Base-by-base conservation (phyloP, 1,140 invertebrate genomes). In the Platyscapa corneri region DNA sequence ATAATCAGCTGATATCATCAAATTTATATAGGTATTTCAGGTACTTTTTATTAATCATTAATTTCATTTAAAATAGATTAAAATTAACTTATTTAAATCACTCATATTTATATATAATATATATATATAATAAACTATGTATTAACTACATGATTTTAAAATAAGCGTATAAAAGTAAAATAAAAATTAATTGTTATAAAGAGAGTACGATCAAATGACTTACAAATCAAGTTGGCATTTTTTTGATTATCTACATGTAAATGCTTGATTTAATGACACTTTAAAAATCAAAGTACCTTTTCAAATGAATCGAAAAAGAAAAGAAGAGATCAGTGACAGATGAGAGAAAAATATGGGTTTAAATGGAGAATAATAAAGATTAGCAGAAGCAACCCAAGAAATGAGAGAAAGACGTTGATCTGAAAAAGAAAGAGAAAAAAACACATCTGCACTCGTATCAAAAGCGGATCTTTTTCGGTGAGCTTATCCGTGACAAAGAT, bases 331-430 rank as follows among this genome's bases (percentile, higher is more conserved):
- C 49, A 37, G 76, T 20, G 46, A 70, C 37, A 75, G 53, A 46
- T 27, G 46, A 18, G 10, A 76, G 74, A 53, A 76, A 53, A 23
- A 49, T 32, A 30, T 76, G 53, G 23, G 5, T 56, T 46, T 27
- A n/a, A 64, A 65, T 30, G 42, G 67, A 72, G 80, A 83, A 82
- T 86, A 76, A 86, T 70, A 74, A 78, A 81, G 82, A 78, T 56
- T 84, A 84, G 76, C 56, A 78, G 56, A 74, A 86, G 39, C 82
- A 80, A 76, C 23, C 64, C 1, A 8, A 30, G 46, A 65, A 56
- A 60, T 23, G 72, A 86, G 32, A 79, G 81, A 67, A 60, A 82
- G 67, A 83, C 70, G 27, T 30, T 32, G 30, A 56, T 81, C 83
- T 80, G 81, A 85, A 32, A 88, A 88, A 85, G 3, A 46, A 12